Conservation (phyloP, 2,888 invertebrate species). For the Cybosia mesomella region DNA sequence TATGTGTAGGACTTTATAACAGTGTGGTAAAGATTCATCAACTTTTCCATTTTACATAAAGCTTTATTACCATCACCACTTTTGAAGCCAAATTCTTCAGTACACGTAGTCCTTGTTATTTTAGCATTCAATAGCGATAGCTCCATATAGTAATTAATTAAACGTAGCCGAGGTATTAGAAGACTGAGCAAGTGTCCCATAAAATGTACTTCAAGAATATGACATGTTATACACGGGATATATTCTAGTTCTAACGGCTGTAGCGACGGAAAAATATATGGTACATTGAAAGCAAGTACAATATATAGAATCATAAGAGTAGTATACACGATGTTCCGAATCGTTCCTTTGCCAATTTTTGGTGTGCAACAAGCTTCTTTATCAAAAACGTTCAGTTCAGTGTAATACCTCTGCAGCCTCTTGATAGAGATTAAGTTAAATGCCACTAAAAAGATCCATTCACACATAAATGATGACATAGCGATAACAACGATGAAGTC, state of each 20-base stretch:
- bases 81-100: constrained; percentile 51
- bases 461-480: constrained; percentile 26
- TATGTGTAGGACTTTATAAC: constrained; percentile 64
- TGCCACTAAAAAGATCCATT: constrained; percentile 48
- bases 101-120: constrained; percentile 39
- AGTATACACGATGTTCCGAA: constrained; percentile 54
- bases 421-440: constrained; percentile 56
- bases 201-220: constrained; percentile 62
- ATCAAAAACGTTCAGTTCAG: constrained; percentile 63
- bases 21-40: constrained; percentile 69
- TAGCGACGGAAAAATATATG: not conserved
- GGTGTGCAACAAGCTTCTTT: constrained; percentile 60
- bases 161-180: constrained; percentile 60
- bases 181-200: constrained; percentile 68
- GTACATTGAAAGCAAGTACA: not conserved
- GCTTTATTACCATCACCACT: constrained; percentile 45
- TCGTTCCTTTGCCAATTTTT: constrained; percentile 51
- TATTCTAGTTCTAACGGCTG: constrained; percentile 20
- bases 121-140: constrained; percentile 52
- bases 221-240: constrained; percentile 50
- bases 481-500: constrained; percentile 33
- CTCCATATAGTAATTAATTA: constrained; percentile 67
- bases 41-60: constrained; percentile 60
- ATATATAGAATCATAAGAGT: constrained; percentile 44
- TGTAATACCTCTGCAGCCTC: constrained; percentile 58